phyloP scores from a whole-genome alignment of 2,797 vertebrate species.

The Cuniculus paca region DNA sequence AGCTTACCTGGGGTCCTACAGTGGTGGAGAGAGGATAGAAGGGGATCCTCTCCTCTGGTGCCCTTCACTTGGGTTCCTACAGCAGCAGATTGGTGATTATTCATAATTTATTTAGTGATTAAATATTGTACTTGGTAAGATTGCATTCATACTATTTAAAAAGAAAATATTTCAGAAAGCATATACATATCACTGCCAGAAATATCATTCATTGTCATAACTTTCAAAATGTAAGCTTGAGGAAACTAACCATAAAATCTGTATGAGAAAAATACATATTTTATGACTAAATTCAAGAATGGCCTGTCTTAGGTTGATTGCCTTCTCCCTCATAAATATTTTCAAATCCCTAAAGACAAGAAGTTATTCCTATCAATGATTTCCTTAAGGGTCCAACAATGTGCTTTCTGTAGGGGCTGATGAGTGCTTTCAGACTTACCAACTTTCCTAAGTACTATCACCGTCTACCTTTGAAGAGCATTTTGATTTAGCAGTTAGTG shows the following conservation, averaged over 20 bases:
- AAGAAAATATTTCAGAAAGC: conserved; percentile 19
- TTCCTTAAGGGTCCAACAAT: neutral
- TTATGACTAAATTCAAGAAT: conserved; percentile 63
- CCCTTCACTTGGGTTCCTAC: no score
- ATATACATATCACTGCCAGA: neutral
- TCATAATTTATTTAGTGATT: conserved; percentile 33
- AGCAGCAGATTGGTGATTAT: neutral
- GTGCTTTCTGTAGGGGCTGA: neutral
- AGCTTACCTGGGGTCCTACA: no score
- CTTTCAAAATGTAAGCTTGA: conserved; percentile 21
- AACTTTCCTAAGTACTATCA: conserved; percentile 8
- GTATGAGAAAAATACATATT: conserved; percentile 7
- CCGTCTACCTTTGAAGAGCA: conserved; percentile 1
- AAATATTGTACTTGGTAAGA: neutral
- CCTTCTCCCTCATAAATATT: conserved; percentile 24
- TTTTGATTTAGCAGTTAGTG: conserved; percentile 55
- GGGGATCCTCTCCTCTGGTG: no score
- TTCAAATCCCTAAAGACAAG: neutral
- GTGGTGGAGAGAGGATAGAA: no score
- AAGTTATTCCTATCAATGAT: neutral
- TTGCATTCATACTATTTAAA: conserved; percentile 38
- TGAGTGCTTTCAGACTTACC: neutral
- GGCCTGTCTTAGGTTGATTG: neutral
- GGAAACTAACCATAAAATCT: conserved; percentile 31
- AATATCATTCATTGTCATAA: neutral